Evolutionary conservation across 2,888 invertebrate genomes (phyloP), one percentile per base, ranked within the genome.

Genomic region (Cartodere bifasciata): DNA sequence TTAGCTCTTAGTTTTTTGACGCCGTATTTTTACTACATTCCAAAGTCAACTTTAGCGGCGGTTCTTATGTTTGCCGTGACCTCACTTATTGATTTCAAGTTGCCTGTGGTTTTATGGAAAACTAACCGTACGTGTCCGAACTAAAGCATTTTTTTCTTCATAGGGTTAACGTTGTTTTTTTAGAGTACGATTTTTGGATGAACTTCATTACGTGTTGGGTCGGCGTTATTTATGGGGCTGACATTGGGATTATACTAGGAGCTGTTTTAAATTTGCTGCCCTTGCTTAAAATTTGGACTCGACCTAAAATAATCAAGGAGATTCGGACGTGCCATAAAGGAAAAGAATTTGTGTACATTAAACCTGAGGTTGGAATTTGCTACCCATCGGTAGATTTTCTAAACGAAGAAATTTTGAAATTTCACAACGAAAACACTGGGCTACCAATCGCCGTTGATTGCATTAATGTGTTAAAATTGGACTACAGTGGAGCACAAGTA

Each of bases 21-120:
- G 2, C 81, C 85, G 2, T 81, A 83, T 52, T 92, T 92, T 60
- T 80, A 77, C 57, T 86, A 69, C 56, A 87, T 88, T 43, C 87
- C 88, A 2, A 78, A 75, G 50, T 73, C 92, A 0, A 78, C 86
- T 1, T 66, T 95, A 14, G 76, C 90, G 0, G 80, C 90, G 0
- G 85, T 94, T 28, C 75, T 94, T 39, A 87, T 92, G 39, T 78
- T 80, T 42, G 91, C 94, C 4, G 91, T 92, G 7, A 57, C 85
- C 31, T 85, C 85, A 51, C 77, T 90, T 72, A 75, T 85, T 4
- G 70, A 72, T 41, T 64, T 62, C 38, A 52, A 64, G 42, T 65
- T 68, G 24, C 48, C 69, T 13, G 50, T 56, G 23, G 62, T 64
- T 3, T 52, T 72, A 24, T 71, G 70, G 70, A 61, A 52, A 45